A percentile compares a stretch with the other conserved stretches of the same genome.
These are phyloP conservation scores for Congeria kusceri DNA, from an alignment of 2,888 invertebrate species.

Conservation along the genomic window DNA sequence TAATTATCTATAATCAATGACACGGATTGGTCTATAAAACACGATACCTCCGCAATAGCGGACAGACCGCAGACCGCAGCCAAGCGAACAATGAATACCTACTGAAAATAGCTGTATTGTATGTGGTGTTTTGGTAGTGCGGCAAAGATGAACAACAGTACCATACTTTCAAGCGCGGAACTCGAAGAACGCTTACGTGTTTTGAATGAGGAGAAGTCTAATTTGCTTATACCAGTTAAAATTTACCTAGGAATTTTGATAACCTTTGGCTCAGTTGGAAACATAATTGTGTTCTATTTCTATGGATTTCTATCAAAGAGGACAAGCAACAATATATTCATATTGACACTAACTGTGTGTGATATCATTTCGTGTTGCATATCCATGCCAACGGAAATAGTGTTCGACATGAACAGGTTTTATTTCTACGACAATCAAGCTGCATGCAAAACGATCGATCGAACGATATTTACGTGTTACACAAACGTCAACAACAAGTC, in stretches of 20 bases:
- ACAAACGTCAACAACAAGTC: not conserved
- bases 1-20: no score
- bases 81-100: no score
- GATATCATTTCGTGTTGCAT: slow-evolving; percentile 7
- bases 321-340: slow-evolving; percentile 1
- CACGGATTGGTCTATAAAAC: no score
- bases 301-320: not conserved
- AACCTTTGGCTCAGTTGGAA: slow-evolving; percentile 1
- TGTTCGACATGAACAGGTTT: slow-evolving; percentile 1
- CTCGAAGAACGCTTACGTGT: no score
- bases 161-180: no score
- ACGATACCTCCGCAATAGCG: no score
- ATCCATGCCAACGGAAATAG: slow-evolving; percentile 7
- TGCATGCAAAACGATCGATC: slow-evolving; percentile 1
- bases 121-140: no score
- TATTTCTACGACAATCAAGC: not conserved
- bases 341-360: not conserved
- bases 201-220: not conserved
- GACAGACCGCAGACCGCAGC: no score
- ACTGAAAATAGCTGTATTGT: no score
- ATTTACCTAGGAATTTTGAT: slow-evolving; percentile 4
- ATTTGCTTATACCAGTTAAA: not conserved
- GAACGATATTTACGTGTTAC: not conserved
- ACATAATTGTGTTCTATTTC: slow-evolving; percentile 10
- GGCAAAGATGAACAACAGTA: no score